Evolutionary conservation across 2,797 vertebrate genomes (phyloP), one percentile per base, ranked within the genome.

Genomic region (Chelon auratus): DNA sequence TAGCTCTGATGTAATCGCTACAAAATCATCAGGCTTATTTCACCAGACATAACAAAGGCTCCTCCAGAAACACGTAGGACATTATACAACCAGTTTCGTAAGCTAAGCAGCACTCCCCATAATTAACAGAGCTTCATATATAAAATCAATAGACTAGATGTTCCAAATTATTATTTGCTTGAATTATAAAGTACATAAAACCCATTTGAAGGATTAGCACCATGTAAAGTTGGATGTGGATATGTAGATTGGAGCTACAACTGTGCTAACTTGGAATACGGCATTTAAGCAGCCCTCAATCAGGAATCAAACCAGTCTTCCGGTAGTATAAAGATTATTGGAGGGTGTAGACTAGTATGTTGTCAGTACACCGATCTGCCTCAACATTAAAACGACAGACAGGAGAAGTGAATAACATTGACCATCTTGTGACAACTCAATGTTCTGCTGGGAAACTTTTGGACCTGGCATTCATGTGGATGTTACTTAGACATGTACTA

Each of bases 151-250:
- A 15, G 42, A 43, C 4, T 43, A 8, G 15, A 7, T 7, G 2
- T 17, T 43, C 6, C 14, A 17, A 43, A 43, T 6, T 15, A 17
- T 13, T 11, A 17, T 15, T 6, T 33, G 30, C 30, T 33, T 7
- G 5, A 43, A n/a, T 47, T 40, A 33, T 40, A 39, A 65, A 40
- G 0, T 33, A 30, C 9, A 3, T 18, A 33, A 33, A 30, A 1
- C 6, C 6, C 42, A 17, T 5, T 5, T 42, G 40, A 15, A 14
- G 40, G 5, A 14, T 14, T 42, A 42, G 22, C 24, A 22, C 13
- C 6, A 58, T 11, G 1, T 43, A 62, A 51, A 57, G 71, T 68
- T 61, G 59, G 22, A 47, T 64, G 22, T 60, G 9, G 9, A 40
- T 12, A 18, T 26, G 30, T 33, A 33, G 30, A 33, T 33, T 33